Evolutionary conservation across 2,888 invertebrate species (phyloP).

Genomic region (Pteria penguin): DNA sequence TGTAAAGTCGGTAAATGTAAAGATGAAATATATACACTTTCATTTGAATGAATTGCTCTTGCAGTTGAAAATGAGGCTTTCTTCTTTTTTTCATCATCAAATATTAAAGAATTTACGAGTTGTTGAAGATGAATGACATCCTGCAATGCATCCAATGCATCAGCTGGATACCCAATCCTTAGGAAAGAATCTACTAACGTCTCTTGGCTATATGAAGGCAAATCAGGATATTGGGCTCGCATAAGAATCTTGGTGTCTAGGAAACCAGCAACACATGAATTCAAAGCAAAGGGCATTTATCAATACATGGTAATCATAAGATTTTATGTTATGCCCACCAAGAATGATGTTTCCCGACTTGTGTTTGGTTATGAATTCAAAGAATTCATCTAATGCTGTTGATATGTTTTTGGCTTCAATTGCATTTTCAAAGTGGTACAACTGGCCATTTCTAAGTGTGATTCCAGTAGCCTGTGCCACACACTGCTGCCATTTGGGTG

Average conservation of each 20-base stretch:
- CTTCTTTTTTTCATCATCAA: neutral
- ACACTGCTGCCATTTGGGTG: conserved; percentile 17
- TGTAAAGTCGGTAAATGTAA: neutral
- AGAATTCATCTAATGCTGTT: conserved; percentile 10
- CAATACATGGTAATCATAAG: conserved; percentile 27
- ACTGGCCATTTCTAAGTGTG: neutral
- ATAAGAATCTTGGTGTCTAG: conserved; percentile 1
- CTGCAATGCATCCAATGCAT: conserved; percentile 8
- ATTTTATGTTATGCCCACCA: conserved; percentile 22
- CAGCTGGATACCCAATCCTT: neutral
- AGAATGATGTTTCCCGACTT: conserved; percentile 6
- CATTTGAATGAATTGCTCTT: neutral
- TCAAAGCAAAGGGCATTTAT: conserved; percentile 27
- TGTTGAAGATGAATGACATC: conserved; percentile 4
- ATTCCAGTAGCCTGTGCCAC: conserved; percentile 5
- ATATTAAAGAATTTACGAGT: neutral
- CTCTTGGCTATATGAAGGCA: neutral
- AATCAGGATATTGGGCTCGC: neutral
- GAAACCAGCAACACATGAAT: no score
- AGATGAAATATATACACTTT: neutral
- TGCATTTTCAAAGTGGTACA: conserved; percentile 14
- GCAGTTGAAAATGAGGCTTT: conserved; percentile 3
- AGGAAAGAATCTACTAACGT: neutral
- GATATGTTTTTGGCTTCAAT: conserved; percentile 2
- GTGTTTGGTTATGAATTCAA: conserved; percentile 1